phyloP scores from a whole-genome alignment of 2,113 vertebrate species.

The Glareola pratincola region DNA sequence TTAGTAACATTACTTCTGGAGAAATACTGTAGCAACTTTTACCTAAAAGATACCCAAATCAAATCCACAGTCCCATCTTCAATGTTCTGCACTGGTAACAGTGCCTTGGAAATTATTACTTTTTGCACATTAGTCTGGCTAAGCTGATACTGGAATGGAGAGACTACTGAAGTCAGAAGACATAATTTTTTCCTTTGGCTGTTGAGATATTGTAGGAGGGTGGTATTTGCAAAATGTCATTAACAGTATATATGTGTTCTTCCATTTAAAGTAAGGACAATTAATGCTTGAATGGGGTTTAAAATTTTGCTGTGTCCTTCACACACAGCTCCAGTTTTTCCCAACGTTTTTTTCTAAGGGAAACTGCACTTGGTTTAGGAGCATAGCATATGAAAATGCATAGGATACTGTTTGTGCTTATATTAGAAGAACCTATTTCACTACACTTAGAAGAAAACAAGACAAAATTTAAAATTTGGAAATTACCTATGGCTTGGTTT shows the following conservation, averaged over 20 bases:
- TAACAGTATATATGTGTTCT: neutral
- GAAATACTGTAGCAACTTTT: neutral
- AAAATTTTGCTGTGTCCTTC: neutral
- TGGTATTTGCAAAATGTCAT: neutral
- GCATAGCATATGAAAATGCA: neutral
- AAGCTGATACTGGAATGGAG: neutral
- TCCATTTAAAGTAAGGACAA: neutral
- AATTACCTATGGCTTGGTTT: neutral
- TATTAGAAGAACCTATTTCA: neutral
- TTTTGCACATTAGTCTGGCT: neutral
- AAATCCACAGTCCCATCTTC: neutral
- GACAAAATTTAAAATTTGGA: neutral
- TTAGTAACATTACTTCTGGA: neutral
- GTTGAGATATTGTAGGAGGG: rapidly evolving
- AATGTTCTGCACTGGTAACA: neutral
- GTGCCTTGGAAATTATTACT: neutral
- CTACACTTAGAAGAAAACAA: neutral
- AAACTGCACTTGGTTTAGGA: neutral
- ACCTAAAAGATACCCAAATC: neutral
- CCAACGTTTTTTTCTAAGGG: neutral
- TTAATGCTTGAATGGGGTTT: neutral
- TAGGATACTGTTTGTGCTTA: neutral
- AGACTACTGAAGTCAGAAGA: neutral
- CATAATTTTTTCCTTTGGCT: neutral
- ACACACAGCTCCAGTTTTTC: neutral